Evolutionary conservation across 92 coral and sea anemone genomes (phyloP).

Genomic region (Montipora capitata): DNA sequence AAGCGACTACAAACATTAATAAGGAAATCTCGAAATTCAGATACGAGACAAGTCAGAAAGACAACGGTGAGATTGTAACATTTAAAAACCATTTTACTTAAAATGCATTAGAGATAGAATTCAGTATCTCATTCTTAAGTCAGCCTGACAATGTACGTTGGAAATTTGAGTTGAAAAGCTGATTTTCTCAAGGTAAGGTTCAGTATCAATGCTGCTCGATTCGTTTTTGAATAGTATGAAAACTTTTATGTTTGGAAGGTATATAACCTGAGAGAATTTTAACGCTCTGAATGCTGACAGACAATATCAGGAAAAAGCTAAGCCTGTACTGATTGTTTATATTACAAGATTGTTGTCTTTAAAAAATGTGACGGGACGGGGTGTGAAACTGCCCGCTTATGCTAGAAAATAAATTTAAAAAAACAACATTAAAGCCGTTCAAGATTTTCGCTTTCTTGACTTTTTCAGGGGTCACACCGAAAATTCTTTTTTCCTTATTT

Average conservation of each 20-base stretch:
- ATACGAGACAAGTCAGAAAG: background rate
- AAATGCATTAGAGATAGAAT: background rate
- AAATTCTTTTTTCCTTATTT: background rate
- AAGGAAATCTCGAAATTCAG: background rate
- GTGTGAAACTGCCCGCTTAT: background rate
- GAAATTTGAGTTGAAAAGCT: background rate
- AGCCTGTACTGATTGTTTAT: background rate
- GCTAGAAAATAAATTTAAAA: background rate
- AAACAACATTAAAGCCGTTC: background rate
- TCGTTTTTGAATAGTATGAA: background rate
- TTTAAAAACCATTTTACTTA: background rate
- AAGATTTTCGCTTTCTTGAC: background rate
- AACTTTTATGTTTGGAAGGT: background rate
- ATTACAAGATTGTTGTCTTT: background rate
- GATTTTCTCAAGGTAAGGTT: background rate
- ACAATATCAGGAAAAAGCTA: too few relatives aligned
- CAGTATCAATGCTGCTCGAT: background rate
- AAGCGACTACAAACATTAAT: background rate
- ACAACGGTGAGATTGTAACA: background rate
- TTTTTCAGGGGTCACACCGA: background rate
- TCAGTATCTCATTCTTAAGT: background rate
- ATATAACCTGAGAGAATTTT: background rate
- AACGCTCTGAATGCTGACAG: background rate
- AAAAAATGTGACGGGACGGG: background rate
- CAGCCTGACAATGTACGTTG: background rate